Evolutionary conservation across 2,113 vertebrate genomes (phyloP), one percentile per base, ranked within the genome.

Genomic region (Labeo catla): DNA sequence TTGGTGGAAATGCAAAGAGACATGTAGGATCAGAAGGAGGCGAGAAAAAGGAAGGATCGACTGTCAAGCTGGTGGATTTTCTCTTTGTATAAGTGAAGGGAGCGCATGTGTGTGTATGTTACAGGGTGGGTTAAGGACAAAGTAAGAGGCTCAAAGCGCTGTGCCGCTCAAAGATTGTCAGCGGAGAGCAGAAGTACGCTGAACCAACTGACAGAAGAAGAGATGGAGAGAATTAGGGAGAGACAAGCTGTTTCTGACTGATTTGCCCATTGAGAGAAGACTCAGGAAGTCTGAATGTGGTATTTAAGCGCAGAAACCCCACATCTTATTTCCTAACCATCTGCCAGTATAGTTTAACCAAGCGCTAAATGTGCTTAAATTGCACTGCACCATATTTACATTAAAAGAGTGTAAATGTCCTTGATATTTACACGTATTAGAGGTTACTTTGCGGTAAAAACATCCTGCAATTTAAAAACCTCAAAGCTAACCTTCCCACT

Each of bases 181-280:
- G 77, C 87, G 88, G 50, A 89, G 89, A 90, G 19, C n/a, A 81
- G 86, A 88, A 89, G 90, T 59, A 23, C 36, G 74, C 63, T 57
- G 59, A 76, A 34, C 34, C 77, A 78, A 72, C 76, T 88, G 90
- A 81, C 50, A 76, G 73, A 65, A 83, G 72, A 47, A 39, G 82
- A 78, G 87, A 72, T 59, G 76, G 63, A 70, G 19, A 82, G 23
- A 82, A 68, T 50, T 50, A 47, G 45, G n/a, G 54, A 61, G 47
- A 77, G 76, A 68, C 43, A 54, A 34, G 63, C 84, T 61, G 68
- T 11, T 78, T 83, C 63, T 77, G 81, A 54, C 39, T 81, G 84
- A 47, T 68, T 77, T 57, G 19, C 63, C 43, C 76, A 28, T 57
- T 82, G 82, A 43, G 49, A 36, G 77, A 28, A 81, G 49, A 45